These are phyloP conservation scores for Chironomus tepperi DNA, from an alignment of 1,140 invertebrate species.

Conservation along the genomic window DNA sequence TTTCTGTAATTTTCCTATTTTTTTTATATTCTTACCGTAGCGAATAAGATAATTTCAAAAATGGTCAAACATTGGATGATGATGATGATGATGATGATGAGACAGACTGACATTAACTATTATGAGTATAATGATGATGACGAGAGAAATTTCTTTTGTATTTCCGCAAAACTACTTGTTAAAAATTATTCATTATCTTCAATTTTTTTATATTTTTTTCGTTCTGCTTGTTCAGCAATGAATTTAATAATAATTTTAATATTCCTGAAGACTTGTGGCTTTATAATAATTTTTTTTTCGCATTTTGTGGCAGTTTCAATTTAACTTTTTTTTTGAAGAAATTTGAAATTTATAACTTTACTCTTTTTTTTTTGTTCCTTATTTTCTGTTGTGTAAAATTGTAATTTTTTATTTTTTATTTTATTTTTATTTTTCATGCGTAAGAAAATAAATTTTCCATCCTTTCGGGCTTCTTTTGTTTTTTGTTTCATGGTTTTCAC, in stretches of 20 bases:
- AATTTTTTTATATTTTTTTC: too few relatives aligned
- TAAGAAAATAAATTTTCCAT: constrained; percentile 6
- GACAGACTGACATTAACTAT: too few relatives aligned
- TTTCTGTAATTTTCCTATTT: too few relatives aligned
- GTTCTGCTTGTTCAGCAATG: too few relatives aligned
- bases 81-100: not conserved
- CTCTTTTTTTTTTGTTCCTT: not conserved
- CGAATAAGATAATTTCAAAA: not conserved
- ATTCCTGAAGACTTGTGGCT: not conserved
- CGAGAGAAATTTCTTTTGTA: too few relatives aligned
- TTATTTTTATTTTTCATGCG: not conserved
- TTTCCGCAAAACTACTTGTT: too few relatives aligned
- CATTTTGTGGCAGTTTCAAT: not conserved
- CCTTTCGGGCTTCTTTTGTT: not conserved
- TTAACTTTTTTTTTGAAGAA: not conserved
- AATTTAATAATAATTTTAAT: not conserved
- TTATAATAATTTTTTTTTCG: not conserved
- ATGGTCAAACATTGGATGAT: constrained; percentile 10
- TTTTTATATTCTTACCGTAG: too few relatives aligned
- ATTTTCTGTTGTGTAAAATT: not conserved
- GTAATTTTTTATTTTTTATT: not conserved
- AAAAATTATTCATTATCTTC: too few relatives aligned
- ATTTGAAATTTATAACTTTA: not conserved
- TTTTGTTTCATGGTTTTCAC: not conserved
- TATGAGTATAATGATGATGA: too few relatives aligned